Conservation (phyloP, 2,113 vertebrate genomes). For the Motacilla alba region DNA sequence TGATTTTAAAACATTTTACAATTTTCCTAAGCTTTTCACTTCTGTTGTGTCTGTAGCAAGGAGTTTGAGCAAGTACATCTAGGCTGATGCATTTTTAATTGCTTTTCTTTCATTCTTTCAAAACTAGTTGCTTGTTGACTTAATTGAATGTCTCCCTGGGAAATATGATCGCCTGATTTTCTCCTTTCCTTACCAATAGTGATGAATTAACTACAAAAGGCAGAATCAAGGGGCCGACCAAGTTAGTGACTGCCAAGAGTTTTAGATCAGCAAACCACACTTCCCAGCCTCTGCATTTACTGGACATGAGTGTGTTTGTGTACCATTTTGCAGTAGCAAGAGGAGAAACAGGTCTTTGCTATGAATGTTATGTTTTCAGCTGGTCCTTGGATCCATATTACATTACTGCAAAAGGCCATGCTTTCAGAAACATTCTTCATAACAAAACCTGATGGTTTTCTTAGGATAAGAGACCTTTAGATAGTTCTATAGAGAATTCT, state of each 20-base stretch:
- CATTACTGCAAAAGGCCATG: not conserved
- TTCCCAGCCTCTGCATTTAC: not conserved
- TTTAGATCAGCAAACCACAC: not conserved
- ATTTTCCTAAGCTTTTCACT: not conserved
- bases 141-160: not conserved
- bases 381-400: not conserved
- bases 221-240: not conserved
- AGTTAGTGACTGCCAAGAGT: not conserved
- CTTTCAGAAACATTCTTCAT: not conserved
- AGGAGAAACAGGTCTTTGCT: not conserved
- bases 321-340: not conserved
- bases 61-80: not conserved
- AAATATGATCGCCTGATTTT: not conserved
- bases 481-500: not conserved
- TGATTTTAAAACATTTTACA: not conserved
- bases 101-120: slow-evolving; percentile 5
- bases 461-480: not conserved
- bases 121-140: not conserved
- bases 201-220: not conserved
- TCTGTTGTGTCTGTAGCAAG: not conserved
- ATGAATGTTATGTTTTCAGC: not conserved
- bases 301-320: rapidly evolving
- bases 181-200: not conserved
- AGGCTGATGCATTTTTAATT: not conserved
- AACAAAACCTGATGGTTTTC: not conserved